Conservation (phyloP, 1,140 invertebrate species). For the Drosophila melanica region DNA sequence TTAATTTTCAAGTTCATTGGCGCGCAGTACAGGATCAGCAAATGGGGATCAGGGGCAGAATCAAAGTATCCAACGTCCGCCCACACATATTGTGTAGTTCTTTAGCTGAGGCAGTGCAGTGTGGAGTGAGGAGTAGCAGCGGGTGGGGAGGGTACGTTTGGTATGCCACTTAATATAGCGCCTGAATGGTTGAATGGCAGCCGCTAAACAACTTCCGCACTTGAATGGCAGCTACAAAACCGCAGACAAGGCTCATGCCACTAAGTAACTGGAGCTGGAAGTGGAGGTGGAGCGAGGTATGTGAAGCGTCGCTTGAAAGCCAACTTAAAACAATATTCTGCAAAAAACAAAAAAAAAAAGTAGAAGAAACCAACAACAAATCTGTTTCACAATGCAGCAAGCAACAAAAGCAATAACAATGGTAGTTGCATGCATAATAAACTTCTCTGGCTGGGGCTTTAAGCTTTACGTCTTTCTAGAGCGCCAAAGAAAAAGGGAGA, state of each 20-base stretch:
- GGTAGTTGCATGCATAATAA: constrained; percentile 59
- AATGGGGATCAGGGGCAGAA: constrained; percentile 24
- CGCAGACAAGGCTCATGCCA: constrained; percentile 34
- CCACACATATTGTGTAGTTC: not conserved
- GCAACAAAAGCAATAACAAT: constrained; percentile 58
- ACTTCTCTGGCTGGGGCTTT: constrained; percentile 45
- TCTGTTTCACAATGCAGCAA: constrained; percentile 42
- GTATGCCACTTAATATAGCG: constrained; percentile 51
- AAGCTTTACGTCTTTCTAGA: constrained; percentile 3
- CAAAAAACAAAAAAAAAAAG: constrained; percentile 24
- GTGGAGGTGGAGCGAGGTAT: not conserved
- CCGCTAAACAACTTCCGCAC: constrained; percentile 59
- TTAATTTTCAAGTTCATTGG: constrained; percentile 61
- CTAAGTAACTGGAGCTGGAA: not conserved
- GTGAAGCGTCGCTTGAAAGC: constrained; percentile 42
- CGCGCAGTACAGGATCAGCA: constrained; percentile 36
- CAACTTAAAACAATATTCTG: constrained; percentile 60
- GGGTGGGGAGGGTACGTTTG: not conserved
- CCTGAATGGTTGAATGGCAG: constrained; percentile 52
- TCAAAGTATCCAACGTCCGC: not conserved
- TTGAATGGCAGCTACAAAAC: constrained; percentile 53
- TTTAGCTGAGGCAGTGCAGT: not conserved
- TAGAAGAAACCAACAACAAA: constrained; percentile 28
- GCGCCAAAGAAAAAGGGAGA: not conserved
- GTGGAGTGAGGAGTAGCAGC: not conserved